Percentiles rank a stretch among this genome's conserved stretches.
These are phyloP conservation scores for Drosophila recens DNA, from an alignment of 2,888 invertebrate species.

Conservation along the genomic window DNA sequence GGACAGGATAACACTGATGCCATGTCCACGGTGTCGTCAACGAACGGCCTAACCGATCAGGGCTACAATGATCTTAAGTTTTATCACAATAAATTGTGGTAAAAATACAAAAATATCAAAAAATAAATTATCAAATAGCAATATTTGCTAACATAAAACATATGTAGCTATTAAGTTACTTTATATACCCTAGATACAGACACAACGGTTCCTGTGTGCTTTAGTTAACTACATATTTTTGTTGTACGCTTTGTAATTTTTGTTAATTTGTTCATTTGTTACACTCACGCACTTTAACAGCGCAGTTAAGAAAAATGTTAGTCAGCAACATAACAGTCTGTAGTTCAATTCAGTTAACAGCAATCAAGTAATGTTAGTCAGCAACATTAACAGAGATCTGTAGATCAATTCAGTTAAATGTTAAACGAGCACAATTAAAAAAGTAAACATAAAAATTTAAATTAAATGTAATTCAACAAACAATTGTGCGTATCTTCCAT, in stretches of 20 bases:
- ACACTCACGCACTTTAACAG: slow-evolving; percentile 65
- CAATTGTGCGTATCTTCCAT: slow-evolving; percentile 74
- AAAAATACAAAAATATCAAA: slow-evolving; percentile 69
- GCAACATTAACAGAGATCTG: slow-evolving; percentile 22
- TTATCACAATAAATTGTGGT: slow-evolving; percentile 92
- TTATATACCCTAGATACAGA: slow-evolving; percentile 26
- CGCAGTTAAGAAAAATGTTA: slow-evolving; percentile 48
- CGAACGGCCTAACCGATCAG: slow-evolving; percentile 87
- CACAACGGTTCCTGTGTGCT: slow-evolving; percentile 65
- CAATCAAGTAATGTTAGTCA: slow-evolving; percentile 29
- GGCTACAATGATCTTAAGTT: slow-evolving; percentile 92
- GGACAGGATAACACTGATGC: slow-evolving; percentile 81
- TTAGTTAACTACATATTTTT: slow-evolving; percentile 49
- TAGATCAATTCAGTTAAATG: slow-evolving; percentile 5
- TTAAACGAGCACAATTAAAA: slow-evolving; percentile 24
- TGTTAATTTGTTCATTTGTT: slow-evolving; percentile 75
- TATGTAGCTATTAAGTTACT: slow-evolving; percentile 55
- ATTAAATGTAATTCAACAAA: slow-evolving; percentile 36
- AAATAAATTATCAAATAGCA: slow-evolving; percentile 29
- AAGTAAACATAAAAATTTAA: slow-evolving; percentile 19
- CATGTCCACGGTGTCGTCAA: slow-evolving; percentile 82
- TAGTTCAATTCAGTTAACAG: slow-evolving; percentile 5
- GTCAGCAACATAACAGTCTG: slow-evolving; percentile 25
- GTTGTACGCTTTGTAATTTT: slow-evolving; percentile 60
- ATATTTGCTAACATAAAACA: slow-evolving; percentile 47